Conservation (phyloP, 2,113 vertebrate species). For the Corvus hawaiiensis region DNA sequence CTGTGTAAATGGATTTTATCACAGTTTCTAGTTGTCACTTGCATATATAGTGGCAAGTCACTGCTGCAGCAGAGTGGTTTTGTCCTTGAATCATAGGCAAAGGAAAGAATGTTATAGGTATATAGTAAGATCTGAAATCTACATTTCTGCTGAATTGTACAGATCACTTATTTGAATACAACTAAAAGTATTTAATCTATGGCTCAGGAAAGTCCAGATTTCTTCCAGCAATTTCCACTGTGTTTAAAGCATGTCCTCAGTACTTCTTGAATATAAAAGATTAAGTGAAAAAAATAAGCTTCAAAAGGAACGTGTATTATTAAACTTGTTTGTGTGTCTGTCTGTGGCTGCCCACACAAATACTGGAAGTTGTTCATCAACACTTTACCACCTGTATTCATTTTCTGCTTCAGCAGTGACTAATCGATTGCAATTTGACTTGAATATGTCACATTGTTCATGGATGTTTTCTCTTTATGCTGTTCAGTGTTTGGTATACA, state of each 20-base stretch:
- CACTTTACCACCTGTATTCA: neutral
- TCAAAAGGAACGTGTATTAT: neutral
- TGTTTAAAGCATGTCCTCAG: neutral
- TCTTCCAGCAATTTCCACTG: neutral
- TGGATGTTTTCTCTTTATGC: neutral
- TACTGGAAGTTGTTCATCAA: neutral
- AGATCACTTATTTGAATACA: neutral
- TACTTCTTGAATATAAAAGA: neutral
- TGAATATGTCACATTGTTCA: neutral
- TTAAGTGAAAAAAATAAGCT: neutral
- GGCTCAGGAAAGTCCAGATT: neutral
- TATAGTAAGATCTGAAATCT: neutral
- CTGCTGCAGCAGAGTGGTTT: neutral
- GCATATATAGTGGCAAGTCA: neutral
- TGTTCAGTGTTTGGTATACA: neutral
- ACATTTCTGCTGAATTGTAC: neutral
- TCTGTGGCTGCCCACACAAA: neutral
- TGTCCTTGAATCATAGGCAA: neutral
- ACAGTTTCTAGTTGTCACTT: neutral
- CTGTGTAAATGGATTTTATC: neutral
- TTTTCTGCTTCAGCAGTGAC: neutral
- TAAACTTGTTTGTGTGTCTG: neutral
- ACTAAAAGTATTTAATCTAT: neutral
- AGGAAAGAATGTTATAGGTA: neutral
- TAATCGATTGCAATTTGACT: neutral